Conservation (phyloP, 2,888 invertebrate genomes). For the Periphyllus acericola region DNA sequence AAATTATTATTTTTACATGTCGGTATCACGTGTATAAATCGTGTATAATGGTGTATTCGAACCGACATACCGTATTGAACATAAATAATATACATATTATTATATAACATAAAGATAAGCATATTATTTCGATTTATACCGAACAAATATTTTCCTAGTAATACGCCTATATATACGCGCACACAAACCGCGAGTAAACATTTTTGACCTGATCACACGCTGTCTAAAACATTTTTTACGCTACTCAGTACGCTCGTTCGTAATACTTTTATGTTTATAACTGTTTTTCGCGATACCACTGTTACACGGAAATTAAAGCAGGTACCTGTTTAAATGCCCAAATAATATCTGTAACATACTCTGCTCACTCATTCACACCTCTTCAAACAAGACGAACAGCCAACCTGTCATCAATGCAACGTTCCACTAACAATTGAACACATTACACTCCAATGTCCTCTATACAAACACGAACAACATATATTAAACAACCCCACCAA, state of each 20-base stretch:
- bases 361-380: too few species aligned
- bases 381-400: too few species aligned
- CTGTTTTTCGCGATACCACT: neutral
- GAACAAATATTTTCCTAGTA: constrained; percentile 3
- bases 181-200: constrained; percentile 4
- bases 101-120: neutral
- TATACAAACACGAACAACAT: too few species aligned
- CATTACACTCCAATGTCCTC: too few species aligned
- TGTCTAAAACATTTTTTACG: neutral
- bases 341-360: neutral
- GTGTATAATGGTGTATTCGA: constrained; percentile 21
- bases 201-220: neutral
- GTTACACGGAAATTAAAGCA: too few species aligned
- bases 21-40: constrained; percentile 12
- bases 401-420: too few species aligned
- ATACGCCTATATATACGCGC: neutral
- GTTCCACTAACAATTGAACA: too few species aligned
- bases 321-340: too few species aligned
- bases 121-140: constrained; percentile 21
- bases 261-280: neutral
- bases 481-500: too few species aligned
- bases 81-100: neutral
- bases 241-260: neutral
- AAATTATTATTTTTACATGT: neutral
- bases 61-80: neutral